Evolutionary conservation across 2,888 invertebrate species (phyloP).

Genomic region (Hypomecis atomaria): DNA sequence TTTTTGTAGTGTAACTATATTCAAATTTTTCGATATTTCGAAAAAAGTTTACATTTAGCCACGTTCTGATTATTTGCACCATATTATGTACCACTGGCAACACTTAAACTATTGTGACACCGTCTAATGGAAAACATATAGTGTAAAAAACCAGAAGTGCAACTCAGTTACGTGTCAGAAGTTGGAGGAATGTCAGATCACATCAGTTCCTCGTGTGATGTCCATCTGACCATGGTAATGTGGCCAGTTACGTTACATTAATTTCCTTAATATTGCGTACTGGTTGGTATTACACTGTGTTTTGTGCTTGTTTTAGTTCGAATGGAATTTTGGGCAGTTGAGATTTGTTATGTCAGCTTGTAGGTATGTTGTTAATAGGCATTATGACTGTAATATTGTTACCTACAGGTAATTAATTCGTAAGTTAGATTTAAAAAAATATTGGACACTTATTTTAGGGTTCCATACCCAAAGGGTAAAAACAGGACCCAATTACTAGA

Average conservation of each 20-base stretch:
- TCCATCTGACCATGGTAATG: constrained; percentile 44
- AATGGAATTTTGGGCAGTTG: not conserved
- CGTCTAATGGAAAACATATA: constrained; percentile 1
- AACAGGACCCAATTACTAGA: no score
- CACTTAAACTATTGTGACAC: constrained; percentile 7
- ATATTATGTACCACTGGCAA: constrained; percentile 9
- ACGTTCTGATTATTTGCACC: not conserved
- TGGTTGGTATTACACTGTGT: constrained; percentile 1
- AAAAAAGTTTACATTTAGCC: no score
- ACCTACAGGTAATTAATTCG: no score
- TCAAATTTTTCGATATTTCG: no score
- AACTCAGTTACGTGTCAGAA: constrained; percentile 39
- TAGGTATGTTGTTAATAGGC: no score
- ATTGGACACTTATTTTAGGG: no score
- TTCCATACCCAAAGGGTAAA: no score
- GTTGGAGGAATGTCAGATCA: constrained; percentile 32
- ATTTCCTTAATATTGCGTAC: constrained; percentile 33
- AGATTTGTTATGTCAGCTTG: not conserved
- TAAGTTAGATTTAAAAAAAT: no score
- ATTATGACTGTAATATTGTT: no score
- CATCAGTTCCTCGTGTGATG: constrained; percentile 53
- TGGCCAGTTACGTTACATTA: constrained; percentile 33
- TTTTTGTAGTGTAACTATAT: no score
- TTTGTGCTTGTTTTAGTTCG: not conserved
- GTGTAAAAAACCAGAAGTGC: constrained; percentile 45